Evolutionary conservation across 2,797 vertebrate genomes (phyloP).

Genomic region (Aeoliscus strigatus): DNA sequence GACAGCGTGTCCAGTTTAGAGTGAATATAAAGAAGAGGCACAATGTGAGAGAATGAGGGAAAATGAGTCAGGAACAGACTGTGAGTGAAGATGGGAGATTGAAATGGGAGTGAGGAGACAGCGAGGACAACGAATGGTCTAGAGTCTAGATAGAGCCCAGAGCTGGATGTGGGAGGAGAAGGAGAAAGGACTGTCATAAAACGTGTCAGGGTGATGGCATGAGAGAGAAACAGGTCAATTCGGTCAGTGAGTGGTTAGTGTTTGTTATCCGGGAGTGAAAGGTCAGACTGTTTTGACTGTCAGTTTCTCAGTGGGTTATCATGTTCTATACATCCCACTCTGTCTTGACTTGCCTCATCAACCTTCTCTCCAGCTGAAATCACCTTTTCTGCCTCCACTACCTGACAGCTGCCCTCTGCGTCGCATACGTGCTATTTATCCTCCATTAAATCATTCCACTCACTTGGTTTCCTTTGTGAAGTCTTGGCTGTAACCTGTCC

Average conservation of each 20-base stretch:
- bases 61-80: too few species aligned
- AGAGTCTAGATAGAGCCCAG: too few species aligned
- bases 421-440: slow-evolving; percentile 9
- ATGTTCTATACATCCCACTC: slow-evolving; percentile 1
- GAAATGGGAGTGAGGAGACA: too few species aligned
- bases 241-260: slow-evolving; percentile 43
- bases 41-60: too few species aligned
- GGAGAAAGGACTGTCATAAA: slow-evolving; percentile 36
- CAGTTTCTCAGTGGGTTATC: slow-evolving; percentile 21
- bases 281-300: slow-evolving; percentile 53
- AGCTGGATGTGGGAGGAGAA: too few species aligned
- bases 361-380: slow-evolving; percentile 4
- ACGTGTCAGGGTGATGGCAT: slow-evolving; percentile 43
- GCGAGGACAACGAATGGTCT: too few species aligned
- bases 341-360: slow-evolving; percentile 11
- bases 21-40: too few species aligned
- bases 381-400: slow-evolving; percentile 5
- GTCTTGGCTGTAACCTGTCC: not conserved
- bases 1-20: too few species aligned
- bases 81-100: too few species aligned
- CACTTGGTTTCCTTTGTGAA: not conserved
- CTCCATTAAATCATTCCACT: slow-evolving; percentile 2
- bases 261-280: slow-evolving; percentile 53
- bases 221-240: slow-evolving; percentile 46
- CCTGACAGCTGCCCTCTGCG: slow-evolving; percentile 5